Evolutionary conservation across 2,888 invertebrate genomes (phyloP).

Genomic region (Argyresthia albistria): DNA sequence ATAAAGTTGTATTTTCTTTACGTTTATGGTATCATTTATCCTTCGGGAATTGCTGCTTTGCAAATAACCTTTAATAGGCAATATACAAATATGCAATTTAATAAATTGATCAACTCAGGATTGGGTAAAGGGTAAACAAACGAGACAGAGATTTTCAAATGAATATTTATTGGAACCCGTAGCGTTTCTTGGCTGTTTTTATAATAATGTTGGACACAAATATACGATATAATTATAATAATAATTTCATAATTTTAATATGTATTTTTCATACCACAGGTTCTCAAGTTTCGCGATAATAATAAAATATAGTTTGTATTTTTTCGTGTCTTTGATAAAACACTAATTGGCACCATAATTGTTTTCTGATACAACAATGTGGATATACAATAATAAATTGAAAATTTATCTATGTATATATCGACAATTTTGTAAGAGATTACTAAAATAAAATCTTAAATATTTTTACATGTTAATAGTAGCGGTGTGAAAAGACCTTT

Average conservation of each 20-base stretch:
- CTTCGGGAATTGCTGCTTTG: too few relatives aligned
- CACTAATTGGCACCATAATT: slow-evolving; percentile 47
- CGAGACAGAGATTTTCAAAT: slow-evolving; percentile 40
- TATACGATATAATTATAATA: slow-evolving; percentile 21
- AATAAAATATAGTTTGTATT: not conserved
- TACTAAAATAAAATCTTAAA: slow-evolving; percentile 6
- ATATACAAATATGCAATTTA: too few relatives aligned
- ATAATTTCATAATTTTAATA: slow-evolving; percentile 34
- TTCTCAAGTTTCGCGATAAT: slow-evolving; percentile 28
- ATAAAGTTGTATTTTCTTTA: too few relatives aligned
- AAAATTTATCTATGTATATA: too few relatives aligned
- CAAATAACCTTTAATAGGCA: too few relatives aligned
- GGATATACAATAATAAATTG: too few relatives aligned
- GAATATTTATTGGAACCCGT: slow-evolving; percentile 70
- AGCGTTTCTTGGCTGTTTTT: slow-evolving; percentile 68
- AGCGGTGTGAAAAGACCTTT: too few relatives aligned
- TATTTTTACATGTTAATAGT: too few relatives aligned
- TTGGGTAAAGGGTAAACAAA: not conserved
- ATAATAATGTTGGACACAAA: slow-evolving; percentile 54
- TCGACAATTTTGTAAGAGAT: slow-evolving; percentile 28
- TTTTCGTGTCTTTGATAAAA: slow-evolving; percentile 8
- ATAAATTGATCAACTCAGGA: too few relatives aligned
- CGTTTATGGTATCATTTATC: too few relatives aligned
- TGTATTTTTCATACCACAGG: slow-evolving; percentile 28
- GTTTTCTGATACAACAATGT: too few relatives aligned